Conservation (phyloP, 53 echinoderm and acorn worm genomes). For the Crossaster papposus region DNA sequence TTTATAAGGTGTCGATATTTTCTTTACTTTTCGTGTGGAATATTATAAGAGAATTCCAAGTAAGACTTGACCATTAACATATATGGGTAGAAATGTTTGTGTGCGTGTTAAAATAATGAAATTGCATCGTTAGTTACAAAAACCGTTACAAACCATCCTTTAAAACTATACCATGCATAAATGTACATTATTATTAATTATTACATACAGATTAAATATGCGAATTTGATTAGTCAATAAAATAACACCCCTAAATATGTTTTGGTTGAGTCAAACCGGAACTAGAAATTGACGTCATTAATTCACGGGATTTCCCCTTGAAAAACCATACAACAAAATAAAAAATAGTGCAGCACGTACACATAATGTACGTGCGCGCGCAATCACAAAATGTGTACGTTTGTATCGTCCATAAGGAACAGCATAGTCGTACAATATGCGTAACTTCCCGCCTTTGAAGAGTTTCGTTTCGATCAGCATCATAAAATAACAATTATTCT, state of each 20-base stretch:
- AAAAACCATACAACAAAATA: neutral
- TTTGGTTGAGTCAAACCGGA: constrained; percentile 55
- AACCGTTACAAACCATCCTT: no score
- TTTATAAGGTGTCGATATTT: no score
- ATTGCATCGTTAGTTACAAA: no score
- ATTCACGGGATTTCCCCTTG: constrained; percentile 40
- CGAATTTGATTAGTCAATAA: neutral
- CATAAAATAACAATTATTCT: neutral
- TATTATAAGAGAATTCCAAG: no score
- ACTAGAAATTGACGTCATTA: constrained; percentile 27
- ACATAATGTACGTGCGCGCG: constrained; percentile 3
- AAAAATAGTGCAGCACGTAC: neutral
- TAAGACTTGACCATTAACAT: no score
- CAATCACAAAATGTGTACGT: neutral
- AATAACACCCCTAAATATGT: neutral
- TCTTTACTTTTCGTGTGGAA: no score
- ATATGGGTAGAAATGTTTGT: no score
- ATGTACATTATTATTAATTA: neutral
- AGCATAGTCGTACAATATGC: neutral
- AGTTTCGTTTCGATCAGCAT: neutral
- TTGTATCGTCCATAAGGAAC: neutral
- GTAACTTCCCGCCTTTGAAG: neutral
- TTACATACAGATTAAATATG: neutral
- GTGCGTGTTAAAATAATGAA: no score
- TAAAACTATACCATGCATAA: no score